phyloP scores from a whole-genome alignment of 2,797 vertebrate species.

The Hypotaenidia okinawae region DNA sequence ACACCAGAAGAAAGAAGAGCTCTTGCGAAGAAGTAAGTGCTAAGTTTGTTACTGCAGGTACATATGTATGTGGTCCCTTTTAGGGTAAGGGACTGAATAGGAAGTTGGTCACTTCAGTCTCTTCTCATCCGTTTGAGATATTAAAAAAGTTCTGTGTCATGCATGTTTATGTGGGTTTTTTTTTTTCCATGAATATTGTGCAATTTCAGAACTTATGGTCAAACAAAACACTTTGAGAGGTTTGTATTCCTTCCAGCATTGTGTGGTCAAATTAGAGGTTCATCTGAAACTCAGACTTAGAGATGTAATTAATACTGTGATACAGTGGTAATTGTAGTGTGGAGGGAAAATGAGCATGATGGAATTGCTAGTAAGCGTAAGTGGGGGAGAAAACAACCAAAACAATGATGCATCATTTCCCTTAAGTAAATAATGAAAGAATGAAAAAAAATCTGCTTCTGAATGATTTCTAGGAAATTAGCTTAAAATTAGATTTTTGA shows the following conservation, averaged over 20 bases:
- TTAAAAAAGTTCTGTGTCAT: background rate
- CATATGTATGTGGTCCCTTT: background rate
- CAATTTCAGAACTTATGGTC: background rate
- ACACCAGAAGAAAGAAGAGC: constrained; percentile 94
- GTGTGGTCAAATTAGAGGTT: background rate
- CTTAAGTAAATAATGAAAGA: background rate
- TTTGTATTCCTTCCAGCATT: background rate
- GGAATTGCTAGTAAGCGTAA: background rate
- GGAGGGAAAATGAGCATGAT: background rate
- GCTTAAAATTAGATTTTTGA: background rate
- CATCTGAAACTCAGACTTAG: background rate
- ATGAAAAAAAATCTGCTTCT: background rate
- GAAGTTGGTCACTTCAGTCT: background rate
- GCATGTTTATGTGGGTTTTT: background rate
- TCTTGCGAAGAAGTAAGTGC: constrained; percentile 95
- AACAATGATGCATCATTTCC: background rate
- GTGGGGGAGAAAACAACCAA: background rate
- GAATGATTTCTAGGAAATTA: background rate
- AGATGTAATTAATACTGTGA: background rate
- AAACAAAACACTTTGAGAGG: background rate
- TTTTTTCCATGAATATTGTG: background rate
- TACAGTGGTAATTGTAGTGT: background rate
- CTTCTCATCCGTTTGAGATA: background rate
- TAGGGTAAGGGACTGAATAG: background rate
- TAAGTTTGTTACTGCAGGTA: background rate